Evolutionary conservation across 2,888 invertebrate genomes (phyloP).

Genomic region (Cerastis leucographa): DNA sequence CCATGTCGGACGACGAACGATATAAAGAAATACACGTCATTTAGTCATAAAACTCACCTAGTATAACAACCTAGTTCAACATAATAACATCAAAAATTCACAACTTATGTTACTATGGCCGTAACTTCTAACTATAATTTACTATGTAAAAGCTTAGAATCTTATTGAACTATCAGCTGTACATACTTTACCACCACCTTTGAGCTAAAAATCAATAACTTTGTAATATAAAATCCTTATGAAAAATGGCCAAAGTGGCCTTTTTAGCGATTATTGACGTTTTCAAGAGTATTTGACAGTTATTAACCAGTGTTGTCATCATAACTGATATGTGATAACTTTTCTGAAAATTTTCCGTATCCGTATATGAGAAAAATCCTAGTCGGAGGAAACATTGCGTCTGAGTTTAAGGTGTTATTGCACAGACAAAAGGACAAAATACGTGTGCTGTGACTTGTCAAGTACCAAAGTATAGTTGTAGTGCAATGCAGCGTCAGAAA

Average conservation of each 20-base stretch:
- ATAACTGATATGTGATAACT: not conserved
- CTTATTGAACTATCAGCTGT: slow-evolving; percentile 51
- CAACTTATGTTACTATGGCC: slow-evolving; percentile 68
- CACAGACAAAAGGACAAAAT: not conserved
- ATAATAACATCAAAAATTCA: slow-evolving; percentile 70
- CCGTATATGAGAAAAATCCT: not conserved
- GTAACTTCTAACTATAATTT: slow-evolving; percentile 51
- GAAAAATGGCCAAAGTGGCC: slow-evolving; percentile 82
- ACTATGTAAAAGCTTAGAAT: slow-evolving; percentile 33
- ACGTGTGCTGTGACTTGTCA: not conserved
- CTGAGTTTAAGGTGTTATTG: not conserved
- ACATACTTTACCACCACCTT: slow-evolving; percentile 68
- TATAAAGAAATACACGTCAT: slow-evolving; percentile 83
- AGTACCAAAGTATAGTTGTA: not conserved
- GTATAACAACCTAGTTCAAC: slow-evolving; percentile 62
- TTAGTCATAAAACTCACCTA: slow-evolving; percentile 81
- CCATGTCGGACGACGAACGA: slow-evolving; percentile 44
- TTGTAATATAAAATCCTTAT: slow-evolving; percentile 72
- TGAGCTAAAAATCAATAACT: slow-evolving; percentile 82
- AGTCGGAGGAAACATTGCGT: not conserved
- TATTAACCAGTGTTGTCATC: slow-evolving; percentile 52
- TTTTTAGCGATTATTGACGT: slow-evolving; percentile 69
- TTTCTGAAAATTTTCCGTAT: not conserved
- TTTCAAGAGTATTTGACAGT: slow-evolving; percentile 64
- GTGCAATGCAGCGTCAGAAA: not conserved